Percentiles rank a stretch among this genome's conserved stretches.
Evolutionary conservation across 2,797 vertebrate genomes (phyloP).

Genomic region (Emydoidea blandingii): DNA sequence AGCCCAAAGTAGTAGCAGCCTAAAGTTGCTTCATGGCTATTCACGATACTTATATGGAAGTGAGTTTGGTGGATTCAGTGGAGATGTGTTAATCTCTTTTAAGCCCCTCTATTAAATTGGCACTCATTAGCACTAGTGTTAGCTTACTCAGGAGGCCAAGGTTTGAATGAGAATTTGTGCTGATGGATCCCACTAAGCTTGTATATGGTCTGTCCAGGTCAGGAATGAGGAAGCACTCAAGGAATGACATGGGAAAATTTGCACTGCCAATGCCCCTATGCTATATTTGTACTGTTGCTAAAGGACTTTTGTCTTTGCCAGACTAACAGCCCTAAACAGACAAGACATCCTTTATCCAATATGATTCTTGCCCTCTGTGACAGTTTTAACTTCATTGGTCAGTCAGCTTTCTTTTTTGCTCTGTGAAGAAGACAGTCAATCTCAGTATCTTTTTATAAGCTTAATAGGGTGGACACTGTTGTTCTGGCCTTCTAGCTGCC

Average conservation of each 20-base stretch:
- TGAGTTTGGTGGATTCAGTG: not conserved
- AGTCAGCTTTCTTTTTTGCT: not conserved
- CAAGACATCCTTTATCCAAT: not conserved
- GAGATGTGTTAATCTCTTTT: not conserved
- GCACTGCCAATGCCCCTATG: fast-evolving
- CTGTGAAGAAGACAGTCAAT: fast-evolving
- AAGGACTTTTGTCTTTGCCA: not conserved
- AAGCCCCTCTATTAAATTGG: not conserved
- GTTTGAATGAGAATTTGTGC: not conserved
- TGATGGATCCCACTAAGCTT: not conserved
- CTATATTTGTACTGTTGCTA: not conserved
- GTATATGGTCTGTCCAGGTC: fast-evolving
- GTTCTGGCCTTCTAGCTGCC: not conserved
- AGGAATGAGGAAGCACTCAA: fast-evolving
- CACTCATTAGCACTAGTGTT: not conserved
- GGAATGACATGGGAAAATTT: fast-evolving
- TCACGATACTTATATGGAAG: too few species aligned
- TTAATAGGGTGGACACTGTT: fast-evolving
- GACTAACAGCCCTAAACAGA: not conserved
- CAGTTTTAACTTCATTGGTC: not conserved
- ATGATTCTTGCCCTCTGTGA: fast-evolving
- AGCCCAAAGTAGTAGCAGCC: not conserved
- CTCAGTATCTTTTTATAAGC: not conserved
- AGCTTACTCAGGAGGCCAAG: not conserved
- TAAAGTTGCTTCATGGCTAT: not conserved